These are phyloP conservation scores for Clusia tigrina DNA, from an alignment of 2,888 invertebrate genomes.

Conservation along the genomic window DNA sequence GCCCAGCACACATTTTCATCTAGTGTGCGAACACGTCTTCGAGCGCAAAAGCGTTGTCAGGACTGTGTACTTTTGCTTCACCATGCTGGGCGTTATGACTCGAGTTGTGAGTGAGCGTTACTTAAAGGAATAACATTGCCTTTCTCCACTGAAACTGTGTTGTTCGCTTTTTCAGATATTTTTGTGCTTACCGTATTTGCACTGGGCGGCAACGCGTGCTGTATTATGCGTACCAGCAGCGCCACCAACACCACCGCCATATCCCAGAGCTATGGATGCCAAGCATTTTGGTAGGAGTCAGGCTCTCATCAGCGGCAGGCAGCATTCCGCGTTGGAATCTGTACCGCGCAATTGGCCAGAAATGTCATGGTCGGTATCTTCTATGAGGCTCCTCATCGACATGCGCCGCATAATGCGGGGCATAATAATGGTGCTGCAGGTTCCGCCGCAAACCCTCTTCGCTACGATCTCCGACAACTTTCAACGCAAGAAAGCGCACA, in stretches of 20 bases:
- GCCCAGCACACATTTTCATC: too few species aligned
- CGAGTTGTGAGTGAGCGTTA: too few species aligned
- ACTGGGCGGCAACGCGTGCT: background rate
- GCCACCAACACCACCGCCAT: too few species aligned
- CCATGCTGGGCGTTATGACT: too few species aligned
- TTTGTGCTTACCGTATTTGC: background rate
- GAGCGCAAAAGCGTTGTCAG: too few species aligned
- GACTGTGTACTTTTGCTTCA: too few species aligned
- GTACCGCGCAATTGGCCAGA: background rate
- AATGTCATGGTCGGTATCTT: background rate
- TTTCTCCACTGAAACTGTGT: too few species aligned
- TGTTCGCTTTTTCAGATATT: background rate
- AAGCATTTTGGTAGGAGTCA: background rate
- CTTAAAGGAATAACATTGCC: too few species aligned
- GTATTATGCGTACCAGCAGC: too few species aligned
- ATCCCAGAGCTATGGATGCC: background rate
- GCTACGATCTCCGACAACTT: constrained; percentile 23
- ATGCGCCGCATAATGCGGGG: constrained; percentile 24
- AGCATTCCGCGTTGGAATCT: background rate
- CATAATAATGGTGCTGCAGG: constrained; percentile 29
- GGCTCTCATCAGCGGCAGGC: background rate
- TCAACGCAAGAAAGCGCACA: constrained; percentile 14
- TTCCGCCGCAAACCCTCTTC: constrained; percentile 28
- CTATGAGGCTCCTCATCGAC: constrained; percentile 26
- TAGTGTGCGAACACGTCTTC: too few species aligned